A percentile compares a stretch with the other conserved stretches of the same genome.
Conservation (phyloP, 2,888 invertebrate species). For the Bombylius major region DNA sequence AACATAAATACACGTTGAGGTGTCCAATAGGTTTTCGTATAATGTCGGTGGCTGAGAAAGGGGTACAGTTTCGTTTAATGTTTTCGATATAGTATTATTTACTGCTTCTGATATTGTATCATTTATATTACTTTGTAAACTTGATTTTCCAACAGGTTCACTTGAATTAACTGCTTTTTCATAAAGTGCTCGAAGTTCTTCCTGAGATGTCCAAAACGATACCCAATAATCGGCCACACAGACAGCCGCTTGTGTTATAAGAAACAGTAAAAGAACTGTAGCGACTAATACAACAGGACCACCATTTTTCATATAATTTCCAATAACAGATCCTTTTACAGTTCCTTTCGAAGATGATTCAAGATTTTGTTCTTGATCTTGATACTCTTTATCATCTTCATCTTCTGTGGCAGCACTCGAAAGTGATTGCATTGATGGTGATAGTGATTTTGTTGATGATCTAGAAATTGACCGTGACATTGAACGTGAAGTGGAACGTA, state of each 20-base stretch:
- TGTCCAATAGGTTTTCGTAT: constrained; percentile 14
- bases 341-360: constrained; percentile 37
- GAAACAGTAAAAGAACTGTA: constrained; percentile 36
- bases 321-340: constrained; percentile 35
- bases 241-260: constrained; percentile 46
- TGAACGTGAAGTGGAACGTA: neutral
- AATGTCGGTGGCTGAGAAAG: neutral
- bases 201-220: constrained; percentile 44
- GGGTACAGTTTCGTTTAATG: neutral
- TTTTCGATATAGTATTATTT: too few species aligned
- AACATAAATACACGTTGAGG: constrained; percentile 45
- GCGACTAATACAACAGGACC: constrained; percentile 36
- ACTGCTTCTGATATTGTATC: neutral
- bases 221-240: constrained; percentile 59
- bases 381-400: constrained; percentile 18
- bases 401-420: neutral
- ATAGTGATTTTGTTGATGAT: constrained; percentile 8
- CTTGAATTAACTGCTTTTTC: neutral
- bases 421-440: constrained; percentile 8
- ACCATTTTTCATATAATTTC: constrained; percentile 42
- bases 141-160: neutral
- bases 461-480: constrained; percentile 10
- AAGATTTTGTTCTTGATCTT: constrained; percentile 21
- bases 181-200: constrained; percentile 18
- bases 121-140: neutral